phyloP scores from a whole-genome alignment of 1,140 invertebrate genomes.

The Scaptodrosophila lebanonensis region DNA sequence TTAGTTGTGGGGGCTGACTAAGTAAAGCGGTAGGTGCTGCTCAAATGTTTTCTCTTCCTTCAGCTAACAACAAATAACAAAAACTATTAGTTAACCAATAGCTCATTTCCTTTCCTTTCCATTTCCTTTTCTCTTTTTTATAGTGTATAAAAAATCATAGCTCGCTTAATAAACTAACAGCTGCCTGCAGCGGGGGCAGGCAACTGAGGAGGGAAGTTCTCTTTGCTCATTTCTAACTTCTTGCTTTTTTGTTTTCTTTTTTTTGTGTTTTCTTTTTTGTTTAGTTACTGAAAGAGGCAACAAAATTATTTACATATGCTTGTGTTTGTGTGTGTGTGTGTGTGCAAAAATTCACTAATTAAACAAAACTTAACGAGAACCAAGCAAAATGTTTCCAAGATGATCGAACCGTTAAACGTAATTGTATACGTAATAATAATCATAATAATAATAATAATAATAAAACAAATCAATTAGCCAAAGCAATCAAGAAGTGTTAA shows the following conservation, averaged over 20 bases:
- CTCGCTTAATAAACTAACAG: conserved; percentile 67
- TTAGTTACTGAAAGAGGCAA: conserved; percentile 54
- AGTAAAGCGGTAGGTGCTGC: conserved; percentile 21
- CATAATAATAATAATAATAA: conserved; percentile 40
- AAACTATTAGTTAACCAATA: no score
- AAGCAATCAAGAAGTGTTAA: conserved; percentile 26
- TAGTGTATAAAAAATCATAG: conserved; percentile 60
- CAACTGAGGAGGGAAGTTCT: conserved; percentile 72
- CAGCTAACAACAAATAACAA: no score
- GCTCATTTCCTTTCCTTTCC: background rate
- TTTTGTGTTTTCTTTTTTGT: conserved; percentile 35
- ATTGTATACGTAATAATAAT: conserved; percentile 20
- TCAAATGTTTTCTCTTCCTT: conserved; percentile 3
- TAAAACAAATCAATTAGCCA: conserved; percentile 36
- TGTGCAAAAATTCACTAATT: no score
- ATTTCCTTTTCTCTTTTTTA: conserved; percentile 8
- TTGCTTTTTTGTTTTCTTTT: conserved; percentile 35
- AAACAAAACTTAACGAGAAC: no score
- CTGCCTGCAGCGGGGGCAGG: conserved; percentile 39
- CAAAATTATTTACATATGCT: conserved; percentile 72
- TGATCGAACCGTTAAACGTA: no score
- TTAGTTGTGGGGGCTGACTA: conserved; percentile 5
- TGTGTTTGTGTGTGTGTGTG: conserved; percentile 29
- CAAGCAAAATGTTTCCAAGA: no score
- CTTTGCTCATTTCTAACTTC: conserved; percentile 65